phyloP scores from a whole-genome alignment of 2,797 vertebrate species.

The Micromesistius poutassou region DNA sequence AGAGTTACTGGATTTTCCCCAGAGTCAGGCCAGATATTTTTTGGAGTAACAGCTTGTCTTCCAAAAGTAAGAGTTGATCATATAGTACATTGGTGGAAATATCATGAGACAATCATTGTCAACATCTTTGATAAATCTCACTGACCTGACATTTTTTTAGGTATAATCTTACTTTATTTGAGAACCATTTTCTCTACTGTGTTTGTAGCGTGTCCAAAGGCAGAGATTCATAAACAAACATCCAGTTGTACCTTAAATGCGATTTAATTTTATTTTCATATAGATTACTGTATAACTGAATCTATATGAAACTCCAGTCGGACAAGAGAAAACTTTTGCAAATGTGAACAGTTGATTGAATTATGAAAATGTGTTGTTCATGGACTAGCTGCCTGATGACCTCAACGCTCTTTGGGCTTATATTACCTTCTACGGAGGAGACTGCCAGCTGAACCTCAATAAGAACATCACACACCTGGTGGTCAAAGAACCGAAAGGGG shows the following conservation, averaged over 20 bases:
- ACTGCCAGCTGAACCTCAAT: constrained; percentile 91
- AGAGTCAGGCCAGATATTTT: constrained; percentile 92
- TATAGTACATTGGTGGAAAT: not conserved
- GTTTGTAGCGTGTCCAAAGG: not conserved
- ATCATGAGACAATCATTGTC: not conserved
- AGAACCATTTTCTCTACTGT: not conserved
- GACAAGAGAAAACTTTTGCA: not conserved
- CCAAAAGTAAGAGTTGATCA: constrained; percentile 79
- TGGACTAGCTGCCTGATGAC: constrained; percentile 83
- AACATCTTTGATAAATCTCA: not conserved
- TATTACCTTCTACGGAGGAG: constrained; percentile 92
- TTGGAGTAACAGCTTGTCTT: constrained; percentile 91
- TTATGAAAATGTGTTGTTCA: constrained; percentile 6
- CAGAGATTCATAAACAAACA: no score
- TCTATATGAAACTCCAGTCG: not conserved
- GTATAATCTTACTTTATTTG: not conserved
- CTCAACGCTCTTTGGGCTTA: constrained; percentile 90
- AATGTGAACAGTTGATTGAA: not conserved
- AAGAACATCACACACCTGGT: constrained; percentile 94
- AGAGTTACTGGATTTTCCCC: constrained; percentile 98
- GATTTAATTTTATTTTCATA: not conserved
- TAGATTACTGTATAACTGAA: not conserved
- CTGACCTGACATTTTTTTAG: not conserved
- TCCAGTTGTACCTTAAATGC: not conserved
- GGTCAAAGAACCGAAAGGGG: constrained; percentile 93